Percentiles rank a stretch among this genome's conserved stretches.
These are phyloP conservation scores for Brachionus rotundiformis DNA, from an alignment of 1,140 invertebrate genomes.

Conservation along the genomic window DNA sequence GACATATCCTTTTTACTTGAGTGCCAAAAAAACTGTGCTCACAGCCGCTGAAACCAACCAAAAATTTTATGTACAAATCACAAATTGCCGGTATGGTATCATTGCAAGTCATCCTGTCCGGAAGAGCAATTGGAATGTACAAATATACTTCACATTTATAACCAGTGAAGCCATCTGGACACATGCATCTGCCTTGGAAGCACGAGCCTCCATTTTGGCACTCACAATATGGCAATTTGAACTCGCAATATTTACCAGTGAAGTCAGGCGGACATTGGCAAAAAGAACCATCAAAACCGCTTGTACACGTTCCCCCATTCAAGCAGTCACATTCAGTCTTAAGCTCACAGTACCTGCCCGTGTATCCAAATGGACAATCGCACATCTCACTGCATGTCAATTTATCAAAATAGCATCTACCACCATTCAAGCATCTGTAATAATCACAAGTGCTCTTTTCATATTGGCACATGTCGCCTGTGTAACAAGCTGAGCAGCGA, in stretches of 20 bases:
- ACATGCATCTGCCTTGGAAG: constrained; percentile 17
- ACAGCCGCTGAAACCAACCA: background rate
- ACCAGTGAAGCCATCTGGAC: constrained; percentile 50
- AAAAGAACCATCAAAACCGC: background rate
- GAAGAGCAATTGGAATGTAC: background rate
- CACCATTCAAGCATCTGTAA: background rate
- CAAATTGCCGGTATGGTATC: background rate
- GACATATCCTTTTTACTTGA: background rate
- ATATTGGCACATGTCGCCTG: constrained; percentile 3
- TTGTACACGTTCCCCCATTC: constrained; percentile 1
- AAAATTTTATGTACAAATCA: background rate
- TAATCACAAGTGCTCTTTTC: background rate
- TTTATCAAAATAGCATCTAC: constrained; percentile 43
- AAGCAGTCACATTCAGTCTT: background rate
- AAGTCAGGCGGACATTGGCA: constrained; percentile 5
- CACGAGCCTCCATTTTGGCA: constrained; percentile 93
- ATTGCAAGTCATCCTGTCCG: background rate
- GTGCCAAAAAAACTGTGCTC: background rate
- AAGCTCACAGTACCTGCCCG: constrained; percentile 66
- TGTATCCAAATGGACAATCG: constrained; percentile 67
- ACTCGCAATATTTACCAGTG: constrained; percentile 48
- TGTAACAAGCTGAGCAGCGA: background rate
- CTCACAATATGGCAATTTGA: background rate
- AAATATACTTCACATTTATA: constrained; percentile 38
- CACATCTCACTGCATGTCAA: constrained; percentile 64